Base-by-base conservation (phyloP, 2,797 vertebrate species). In the Choloepus didactylus region DNA sequence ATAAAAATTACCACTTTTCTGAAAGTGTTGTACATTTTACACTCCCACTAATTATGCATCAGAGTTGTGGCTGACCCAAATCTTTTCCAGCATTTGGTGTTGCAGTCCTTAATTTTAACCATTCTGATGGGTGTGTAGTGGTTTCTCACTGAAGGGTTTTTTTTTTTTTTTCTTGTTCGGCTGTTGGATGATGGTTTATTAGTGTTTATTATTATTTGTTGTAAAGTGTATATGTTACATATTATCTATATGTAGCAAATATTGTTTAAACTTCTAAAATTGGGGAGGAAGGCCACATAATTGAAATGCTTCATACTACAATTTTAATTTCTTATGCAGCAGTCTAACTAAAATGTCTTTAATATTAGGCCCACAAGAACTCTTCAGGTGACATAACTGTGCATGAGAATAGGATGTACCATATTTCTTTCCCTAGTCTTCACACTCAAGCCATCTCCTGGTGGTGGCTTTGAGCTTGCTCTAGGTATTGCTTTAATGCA, bases 201-300 rank as follows among this genome's bases (percentile, higher is more conserved):
- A 60, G 19, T 27, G 81, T 80, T 84, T 64, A 91, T 35, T 93
- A 27, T 72, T 87, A 49, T 16, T 86, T 29, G 70, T 88, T 59
- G 44, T 51, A 89, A 79, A 89, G 31, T 66, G 18, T 76, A 5
- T 31, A 18, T 49, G 31, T 49, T 31, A 89, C 16, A 60, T 66
- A 51, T 46, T 94, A 75, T 56, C 38, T 59, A 0, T 82, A 10
- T 72, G 75, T 62, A 51, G 54, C 12, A 60, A 92, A 73, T 93
- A 59, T 75, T 70, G 44, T n/a, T 46, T 66, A 83, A 92, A 46
- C 82, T 92, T 73, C 77, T 89, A 86, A 81, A 91, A 77, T 44
- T 16, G 25, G 31, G 49, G 83, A 21, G 21, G 15, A 5, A n/a
- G 29, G 27, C 56, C 51, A 70, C 5, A 5, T 49, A 49, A 44